Evolutionary conservation across 1,140 invertebrate species (phyloP).

Genomic region (Microplitis mediator): DNA sequence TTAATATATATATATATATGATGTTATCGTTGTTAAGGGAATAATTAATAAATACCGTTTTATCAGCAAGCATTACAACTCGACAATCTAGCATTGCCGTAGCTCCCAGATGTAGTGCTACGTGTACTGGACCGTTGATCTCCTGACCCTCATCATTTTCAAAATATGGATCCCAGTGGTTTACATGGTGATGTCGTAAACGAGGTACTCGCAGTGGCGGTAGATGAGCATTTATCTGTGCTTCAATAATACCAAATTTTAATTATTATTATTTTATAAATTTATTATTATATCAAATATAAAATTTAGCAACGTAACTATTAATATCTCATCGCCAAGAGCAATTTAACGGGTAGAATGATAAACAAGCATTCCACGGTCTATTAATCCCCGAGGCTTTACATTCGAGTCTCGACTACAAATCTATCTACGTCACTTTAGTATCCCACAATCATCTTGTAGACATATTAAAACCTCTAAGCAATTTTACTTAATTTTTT

Average conservation of each 20-base stretch:
- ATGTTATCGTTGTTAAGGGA: background rate
- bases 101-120: slow-evolving; percentile 59
- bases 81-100: slow-evolving; percentile 62
- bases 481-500: too few species aligned
- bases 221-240: slow-evolving; percentile 36
- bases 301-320: slow-evolving; percentile 1
- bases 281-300: background rate
- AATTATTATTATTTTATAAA: too few species aligned
- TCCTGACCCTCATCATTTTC: slow-evolving; percentile 67
- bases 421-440: slow-evolving; percentile 11
- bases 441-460: slow-evolving; percentile 15
- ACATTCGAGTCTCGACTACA: background rate
- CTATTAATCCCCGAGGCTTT: slow-evolving; percentile 22
- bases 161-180: slow-evolving; percentile 75
- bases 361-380: slow-evolving; percentile 23
- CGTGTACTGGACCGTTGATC: slow-evolving; percentile 52
- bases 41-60: slow-evolving; percentile 53
- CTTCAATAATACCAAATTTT: slow-evolving; percentile 30
- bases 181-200: slow-evolving; percentile 53
- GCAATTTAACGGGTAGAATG: slow-evolving; percentile 18
- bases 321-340: slow-evolving; percentile 20
- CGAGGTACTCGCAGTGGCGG: slow-evolving; percentile 48
- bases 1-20: background rate
- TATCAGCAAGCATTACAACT: slow-evolving; percentile 63
- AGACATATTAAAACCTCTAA: background rate